phyloP scores from a whole-genome alignment of 64 coral and sea anemone genomes.

The Cladopsammia gracilis region DNA sequence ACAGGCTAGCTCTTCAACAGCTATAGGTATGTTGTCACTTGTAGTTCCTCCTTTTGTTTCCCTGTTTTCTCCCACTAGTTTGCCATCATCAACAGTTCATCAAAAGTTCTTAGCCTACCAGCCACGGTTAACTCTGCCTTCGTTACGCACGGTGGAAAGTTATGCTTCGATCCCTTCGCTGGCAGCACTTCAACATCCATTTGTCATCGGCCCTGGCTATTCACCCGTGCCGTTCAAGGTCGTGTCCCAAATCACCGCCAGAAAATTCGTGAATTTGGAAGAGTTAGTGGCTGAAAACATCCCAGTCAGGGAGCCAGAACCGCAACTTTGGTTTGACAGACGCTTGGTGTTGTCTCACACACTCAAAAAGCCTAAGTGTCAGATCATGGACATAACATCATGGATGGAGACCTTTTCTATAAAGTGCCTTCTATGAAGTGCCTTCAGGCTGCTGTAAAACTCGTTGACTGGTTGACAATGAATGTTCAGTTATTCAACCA shows the following conservation, averaged over 20 bases:
- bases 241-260: background rate
- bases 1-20: background rate
- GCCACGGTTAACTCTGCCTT: background rate
- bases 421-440: background rate
- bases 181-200: background rate
- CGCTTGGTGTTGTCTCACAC: background rate
- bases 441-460: background rate
- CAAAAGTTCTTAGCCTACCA: background rate
- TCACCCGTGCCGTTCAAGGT: background rate
- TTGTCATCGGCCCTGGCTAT: slow-evolving; percentile 6
- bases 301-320: background rate
- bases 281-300: background rate
- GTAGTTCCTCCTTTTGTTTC: background rate
- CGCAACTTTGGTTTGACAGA: background rate
- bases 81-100: background rate
- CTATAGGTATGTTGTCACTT: background rate
- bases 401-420: slow-evolving; percentile 21
- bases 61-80: background rate
- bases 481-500: background rate
- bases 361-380: background rate
- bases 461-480: slow-evolving; percentile 1
- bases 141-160: background rate
- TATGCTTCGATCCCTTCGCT: background rate
- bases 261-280: slow-evolving; percentile 3
- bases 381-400: background rate